Conservation (phyloP, 2,888 invertebrate species). For the Erynnis tages region DNA sequence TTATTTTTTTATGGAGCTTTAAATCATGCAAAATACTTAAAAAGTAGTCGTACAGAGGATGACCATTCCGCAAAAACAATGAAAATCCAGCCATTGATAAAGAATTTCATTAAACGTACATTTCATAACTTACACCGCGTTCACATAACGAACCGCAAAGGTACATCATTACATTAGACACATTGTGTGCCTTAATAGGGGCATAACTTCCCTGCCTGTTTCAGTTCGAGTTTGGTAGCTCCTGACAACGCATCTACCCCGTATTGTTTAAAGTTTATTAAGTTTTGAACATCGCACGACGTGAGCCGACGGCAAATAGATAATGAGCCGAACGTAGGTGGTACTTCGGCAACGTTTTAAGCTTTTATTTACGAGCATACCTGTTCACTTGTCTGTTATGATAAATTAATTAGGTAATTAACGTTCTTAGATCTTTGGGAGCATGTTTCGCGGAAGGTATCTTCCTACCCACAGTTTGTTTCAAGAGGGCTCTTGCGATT, state of each 20-base stretch:
- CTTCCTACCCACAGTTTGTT: conserved; percentile 12
- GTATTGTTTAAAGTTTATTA: conserved; percentile 78
- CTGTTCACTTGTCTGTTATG: conserved; percentile 7
- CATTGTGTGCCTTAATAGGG: conserved; percentile 68
- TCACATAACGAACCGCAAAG: conserved; percentile 17
- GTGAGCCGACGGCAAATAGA: conserved; percentile 63
- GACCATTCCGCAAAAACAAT: no score
- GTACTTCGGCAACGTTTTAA: conserved; percentile 25
- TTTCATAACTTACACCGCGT: conserved; percentile 1
- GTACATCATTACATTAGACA: conserved; percentile 61
- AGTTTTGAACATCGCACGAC: conserved; percentile 71
- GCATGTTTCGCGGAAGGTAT: conserved; percentile 10
- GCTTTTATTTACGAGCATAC: conserved; percentile 20
- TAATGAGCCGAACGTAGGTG: conserved; percentile 40
- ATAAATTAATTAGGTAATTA: conserved; percentile 21
- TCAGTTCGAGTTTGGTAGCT: conserved; percentile 64
- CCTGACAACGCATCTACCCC: conserved; percentile 74
- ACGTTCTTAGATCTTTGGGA: conserved; percentile 13
- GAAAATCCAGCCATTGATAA: background rate
- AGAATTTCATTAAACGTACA: background rate
- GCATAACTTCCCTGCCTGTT: conserved; percentile 61
- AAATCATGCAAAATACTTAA: no score
- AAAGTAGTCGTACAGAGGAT: no score
- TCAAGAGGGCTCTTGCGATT: background rate
- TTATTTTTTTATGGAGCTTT: no score